Base-by-base conservation (phyloP, 2,113 vertebrate species). In the Festucalex cinctus region DNA sequence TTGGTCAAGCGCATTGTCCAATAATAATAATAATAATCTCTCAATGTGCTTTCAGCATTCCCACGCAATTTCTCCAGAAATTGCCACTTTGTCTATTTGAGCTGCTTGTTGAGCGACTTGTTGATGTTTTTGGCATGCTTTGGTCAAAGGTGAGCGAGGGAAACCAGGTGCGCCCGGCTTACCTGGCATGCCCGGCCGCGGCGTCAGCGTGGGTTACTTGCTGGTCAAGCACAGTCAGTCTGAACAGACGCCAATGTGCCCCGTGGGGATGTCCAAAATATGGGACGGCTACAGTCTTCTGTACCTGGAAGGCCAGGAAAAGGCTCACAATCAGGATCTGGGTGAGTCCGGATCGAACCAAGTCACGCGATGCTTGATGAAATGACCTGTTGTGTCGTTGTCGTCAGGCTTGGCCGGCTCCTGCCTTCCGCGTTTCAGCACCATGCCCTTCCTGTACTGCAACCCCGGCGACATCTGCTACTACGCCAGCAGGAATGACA, bases 401-500 rank as follows among this genome's bases (percentile, higher is more conserved):
- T 46, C 7, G 36, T 13, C 74, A 99, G 97, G 97, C 58, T 78
- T 99, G 77, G 97, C 97, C 0, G 97, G 97, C 41, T 98, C 97
- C 0, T 99, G 97, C 82, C 92, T 99, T 74, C 93, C 93, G 0
- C 92, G 93, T 1, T 98, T 99, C 84, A 98, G 88, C 84, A 98
- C 94, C 51, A 99, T 99, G 94, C 97, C 97, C 20, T 99, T 99
- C 89, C 90, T 99, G 51, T 99, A 99, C 92, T 99, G 97, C 86
- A 99, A 99, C 73, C 95, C 95, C 0, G 95, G 95, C 0, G 96
- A 99, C 7, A 24, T 95, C 37, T 99, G 97, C 82, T 95, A 98
- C 66, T 99, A 97, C 0, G 97, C 96, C 81, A 97, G 91, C 87
- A 93, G 97, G 54, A 99, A 98, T 0, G 97, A 99, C 84, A 99